Base-by-base conservation (phyloP, 2,113 vertebrate species). In the Calidris pugnax region DNA sequence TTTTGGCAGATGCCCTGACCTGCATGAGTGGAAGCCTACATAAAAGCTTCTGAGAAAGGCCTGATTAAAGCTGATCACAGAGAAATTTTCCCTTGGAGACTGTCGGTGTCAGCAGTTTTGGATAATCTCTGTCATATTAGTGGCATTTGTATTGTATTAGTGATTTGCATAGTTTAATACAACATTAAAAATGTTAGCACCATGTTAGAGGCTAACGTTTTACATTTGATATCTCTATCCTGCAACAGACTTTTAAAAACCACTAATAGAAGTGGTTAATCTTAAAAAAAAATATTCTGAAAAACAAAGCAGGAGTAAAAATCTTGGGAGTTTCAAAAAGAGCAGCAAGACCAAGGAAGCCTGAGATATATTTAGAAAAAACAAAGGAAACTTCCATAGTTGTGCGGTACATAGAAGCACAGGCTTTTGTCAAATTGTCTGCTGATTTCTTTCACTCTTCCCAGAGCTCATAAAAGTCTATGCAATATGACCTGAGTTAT, bases 81-180 rank as follows among this genome's bases (percentile, higher is more conserved):
- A 90, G 84, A 95, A 89, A 75, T 74, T 86, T 96, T 67, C 53
- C 94, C 56, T 93, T 91, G 78, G 93, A 97, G 85, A 87, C 56
- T 85, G 45, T 35, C 63, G 17, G n/a, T 90, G 93, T 97, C 96
- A 97, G 96, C 91, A 94, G 79, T 97, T 97, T 96, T 71, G 69
- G 84, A 87, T 94, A 93, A 95, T 97, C 94, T 91, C 80, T 78
- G 39, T 95, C 67, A 77, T 97, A 90, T 88, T 95, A 85, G 94
- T 71, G 71, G 78, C 37, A 71, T 95, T 97, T 81, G 71, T 84
- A 85, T 91, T 95, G 50, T 72, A 66, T 64, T 78, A 78, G 45
- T 75, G 56, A 84, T 90, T 90, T 95, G 53, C 77, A 67, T 28
- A 66, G 76, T 57, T 64, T 62, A 93, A 45, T 56, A 67, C 30